Conservation (phyloP, 1,140 invertebrate species). For the Pseudomyrmex pallidus region DNA sequence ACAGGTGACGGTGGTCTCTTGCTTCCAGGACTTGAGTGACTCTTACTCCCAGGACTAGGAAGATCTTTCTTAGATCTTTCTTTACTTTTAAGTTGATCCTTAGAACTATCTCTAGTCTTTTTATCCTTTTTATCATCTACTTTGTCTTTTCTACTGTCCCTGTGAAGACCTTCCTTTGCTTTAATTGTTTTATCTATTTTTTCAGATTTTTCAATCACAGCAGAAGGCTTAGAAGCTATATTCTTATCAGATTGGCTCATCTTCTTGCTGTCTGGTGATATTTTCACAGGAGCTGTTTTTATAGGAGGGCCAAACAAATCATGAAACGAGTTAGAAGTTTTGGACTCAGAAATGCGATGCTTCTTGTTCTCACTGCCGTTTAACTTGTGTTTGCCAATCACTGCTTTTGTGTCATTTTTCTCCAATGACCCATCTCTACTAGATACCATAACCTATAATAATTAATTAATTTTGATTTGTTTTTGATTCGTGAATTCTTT, state of each 20-base stretch:
- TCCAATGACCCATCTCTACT: conserved; percentile 77
- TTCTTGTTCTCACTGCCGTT: conserved; percentile 87
- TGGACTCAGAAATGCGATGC: conserved; percentile 87
- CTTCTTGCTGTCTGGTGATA: conserved; percentile 88
- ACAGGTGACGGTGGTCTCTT: conserved; percentile 77
- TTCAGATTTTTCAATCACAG: conserved; percentile 84
- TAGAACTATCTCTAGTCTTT: conserved; percentile 86
- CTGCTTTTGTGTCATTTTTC: conserved; percentile 79
- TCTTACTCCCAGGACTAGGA: conserved; percentile 85
- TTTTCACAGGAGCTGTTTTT: conserved; percentile 87
- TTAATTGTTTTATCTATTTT: conserved; percentile 89
- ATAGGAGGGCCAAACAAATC: conserved; percentile 93
- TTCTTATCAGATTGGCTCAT: conserved; percentile 81
- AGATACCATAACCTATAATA: conserved; percentile 73
- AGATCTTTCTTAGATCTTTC: conserved; percentile 88
- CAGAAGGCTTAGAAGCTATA: conserved; percentile 72
- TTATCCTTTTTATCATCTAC: conserved; percentile 88
- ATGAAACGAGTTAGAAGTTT: conserved; percentile 89
- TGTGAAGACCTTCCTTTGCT: conserved; percentile 86
- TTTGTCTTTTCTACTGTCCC: conserved; percentile 86
- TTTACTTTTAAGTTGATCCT: conserved; percentile 87
- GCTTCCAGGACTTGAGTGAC: conserved; percentile 76
- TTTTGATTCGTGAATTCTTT: background rate
- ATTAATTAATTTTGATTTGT: background rate
- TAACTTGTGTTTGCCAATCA: conserved; percentile 90